phyloP scores from a whole-genome alignment of 2,113 vertebrate genomes.

The Chelonoidis abingdonii region DNA sequence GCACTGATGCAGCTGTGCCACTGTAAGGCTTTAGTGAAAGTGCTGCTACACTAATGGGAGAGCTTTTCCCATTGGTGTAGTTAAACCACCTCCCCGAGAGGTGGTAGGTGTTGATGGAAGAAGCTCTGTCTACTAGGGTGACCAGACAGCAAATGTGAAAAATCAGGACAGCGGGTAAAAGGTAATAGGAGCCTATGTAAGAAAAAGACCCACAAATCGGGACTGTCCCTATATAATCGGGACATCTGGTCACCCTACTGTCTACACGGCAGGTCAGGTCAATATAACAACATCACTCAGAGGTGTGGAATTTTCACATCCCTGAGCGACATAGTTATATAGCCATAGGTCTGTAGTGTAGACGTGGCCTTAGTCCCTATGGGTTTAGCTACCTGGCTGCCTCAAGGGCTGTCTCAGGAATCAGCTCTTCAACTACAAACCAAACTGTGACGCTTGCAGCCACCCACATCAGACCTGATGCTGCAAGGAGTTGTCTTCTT shows the following conservation, averaged over 20 bases:
- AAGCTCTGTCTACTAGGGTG: not conserved
- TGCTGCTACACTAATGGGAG: not conserved
- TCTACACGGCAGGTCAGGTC: not conserved
- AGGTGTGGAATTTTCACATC: not conserved
- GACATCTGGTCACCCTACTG: too few relatives aligned
- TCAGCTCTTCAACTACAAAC: not conserved
- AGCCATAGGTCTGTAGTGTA: too few relatives aligned
- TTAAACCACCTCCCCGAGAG: not conserved
- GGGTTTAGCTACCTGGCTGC: not conserved
- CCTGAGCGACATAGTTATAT: not conserved
- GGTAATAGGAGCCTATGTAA: too few relatives aligned
- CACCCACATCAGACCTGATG: not conserved
- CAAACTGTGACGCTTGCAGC: rapidly evolving
- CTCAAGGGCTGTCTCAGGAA: not conserved
- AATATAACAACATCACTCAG: not conserved
- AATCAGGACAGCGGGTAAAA: too few relatives aligned
- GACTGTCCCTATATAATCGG: too few relatives aligned
- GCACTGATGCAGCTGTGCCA: too few relatives aligned
- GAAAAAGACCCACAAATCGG: too few relatives aligned
- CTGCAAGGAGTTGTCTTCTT: not conserved
- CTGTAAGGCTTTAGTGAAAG: not conserved
- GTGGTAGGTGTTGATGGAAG: not conserved
- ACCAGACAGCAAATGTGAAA: too few relatives aligned
- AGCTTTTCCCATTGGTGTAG: not conserved
- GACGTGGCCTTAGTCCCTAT: not conserved